Base-by-base conservation (phyloP, 2,888 invertebrate species). In the Cheilosia impressa region DNA sequence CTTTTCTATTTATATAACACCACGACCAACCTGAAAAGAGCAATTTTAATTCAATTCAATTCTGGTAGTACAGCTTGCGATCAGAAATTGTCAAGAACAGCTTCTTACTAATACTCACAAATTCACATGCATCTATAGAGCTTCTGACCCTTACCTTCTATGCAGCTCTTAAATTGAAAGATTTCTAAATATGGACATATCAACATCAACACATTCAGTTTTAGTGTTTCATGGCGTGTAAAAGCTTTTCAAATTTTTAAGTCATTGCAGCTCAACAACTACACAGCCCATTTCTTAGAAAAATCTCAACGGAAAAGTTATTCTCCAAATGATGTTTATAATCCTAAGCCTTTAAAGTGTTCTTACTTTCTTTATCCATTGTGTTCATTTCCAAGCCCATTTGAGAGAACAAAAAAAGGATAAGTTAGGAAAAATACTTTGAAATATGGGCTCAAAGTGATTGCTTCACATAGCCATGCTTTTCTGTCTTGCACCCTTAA, bases 361-460 rank as follows among this genome's bases (percentile, higher is more conserved):
- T 43, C 17, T 10, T 45, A 17, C 60, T 43, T 38, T 22, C 38
- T 38, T 15, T 27, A 10, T 45, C 43, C n/a, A 60, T 24, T 27
- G 60, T 43, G 38, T 24, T 45, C 43, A 4, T 45, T 38, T 50
- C n/a, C 17, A n/a, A 22, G 50, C 5, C 43, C 43, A 0, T 17
- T 68, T 47, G 5, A 24, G 13, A 6, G 4, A 15, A 52, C 4
- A 53, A 53, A 24, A 27, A 34, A 31, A 15, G 22, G 13, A 27
- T 17, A 47, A 45, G 27, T 27, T 27, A 27, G 38, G 53, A 47
- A 24, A 71, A 43, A 71, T 78, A 63, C 62, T 57, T 72, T 66
- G 43, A 60, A 79, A 79, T 79, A 72, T 58, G 52, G 31, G 34
- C 72, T 58, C 65, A 27, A 52, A 57, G 55, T 47, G 43, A 76